These are phyloP conservation scores for Zaprionus ornatus DNA, from an alignment of 1,140 invertebrate genomes.

Conservation along the genomic window DNA sequence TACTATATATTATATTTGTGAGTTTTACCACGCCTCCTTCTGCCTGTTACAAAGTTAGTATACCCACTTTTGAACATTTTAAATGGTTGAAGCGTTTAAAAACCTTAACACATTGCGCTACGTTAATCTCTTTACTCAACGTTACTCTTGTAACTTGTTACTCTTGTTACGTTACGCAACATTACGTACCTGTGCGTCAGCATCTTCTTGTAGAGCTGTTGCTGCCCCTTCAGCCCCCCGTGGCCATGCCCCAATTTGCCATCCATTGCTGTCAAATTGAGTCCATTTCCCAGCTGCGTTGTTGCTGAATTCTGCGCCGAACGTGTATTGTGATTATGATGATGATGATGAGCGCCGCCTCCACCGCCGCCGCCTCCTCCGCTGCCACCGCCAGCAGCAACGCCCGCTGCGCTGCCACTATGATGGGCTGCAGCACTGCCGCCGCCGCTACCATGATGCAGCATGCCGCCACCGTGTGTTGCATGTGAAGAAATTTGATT, in stretches of 20 bases:
- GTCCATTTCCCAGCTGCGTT: slow-evolving; percentile 45
- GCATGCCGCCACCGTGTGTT: slow-evolving; percentile 20
- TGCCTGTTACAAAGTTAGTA: too few relatives aligned
- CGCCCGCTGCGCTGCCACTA: slow-evolving; percentile 19
- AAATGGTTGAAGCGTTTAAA: too few relatives aligned
- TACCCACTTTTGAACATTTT: too few relatives aligned
- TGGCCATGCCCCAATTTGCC: slow-evolving; percentile 60
- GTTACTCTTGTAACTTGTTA: background rate
- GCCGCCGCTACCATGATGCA: slow-evolving; percentile 34
- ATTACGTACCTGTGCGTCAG: slow-evolving; percentile 56
- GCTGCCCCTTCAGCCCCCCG: slow-evolving; percentile 59
- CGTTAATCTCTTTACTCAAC: too few relatives aligned
- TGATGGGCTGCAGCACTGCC: slow-evolving; percentile 47
- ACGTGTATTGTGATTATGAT: slow-evolving; percentile 65
- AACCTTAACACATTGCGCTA: too few relatives aligned
- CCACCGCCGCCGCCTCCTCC: background rate
- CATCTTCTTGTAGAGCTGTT: slow-evolving; percentile 76
- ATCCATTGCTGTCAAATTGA: slow-evolving; percentile 35
- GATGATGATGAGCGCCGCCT: slow-evolving; percentile 46
- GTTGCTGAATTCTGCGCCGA: slow-evolving; percentile 60
- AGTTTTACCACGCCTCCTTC: too few relatives aligned
- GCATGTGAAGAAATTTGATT: slow-evolving; percentile 60
- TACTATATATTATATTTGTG: too few relatives aligned
- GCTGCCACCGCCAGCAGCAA: slow-evolving; percentile 1
- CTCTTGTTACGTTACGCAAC: slow-evolving; percentile 5